Conservation (phyloP, 2,797 vertebrate species). For the Distichodus sexfasciatus region DNA sequence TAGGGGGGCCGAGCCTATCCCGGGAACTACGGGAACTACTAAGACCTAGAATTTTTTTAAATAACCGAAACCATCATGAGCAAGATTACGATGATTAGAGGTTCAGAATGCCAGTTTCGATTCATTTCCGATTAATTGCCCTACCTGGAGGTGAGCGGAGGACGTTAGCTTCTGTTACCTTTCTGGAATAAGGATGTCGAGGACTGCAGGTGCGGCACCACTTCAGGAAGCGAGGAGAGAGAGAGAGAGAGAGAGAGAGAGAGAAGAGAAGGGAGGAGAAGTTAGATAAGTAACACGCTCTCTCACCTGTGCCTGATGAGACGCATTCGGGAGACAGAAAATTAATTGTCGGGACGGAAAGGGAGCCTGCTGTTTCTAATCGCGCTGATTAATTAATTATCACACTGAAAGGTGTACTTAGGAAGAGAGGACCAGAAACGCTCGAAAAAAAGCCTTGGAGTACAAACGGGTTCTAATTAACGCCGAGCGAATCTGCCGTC, state of each 20-base stretch:
- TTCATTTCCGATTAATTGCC: no score
- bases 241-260: no score
- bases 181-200: conserved; percentile 10
- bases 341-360: conserved; percentile 51
- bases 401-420: conserved; percentile 46
- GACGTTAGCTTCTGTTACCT: conserved; percentile 21
- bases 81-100: no score
- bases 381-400: conserved; percentile 53
- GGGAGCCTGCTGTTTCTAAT: conserved; percentile 50
- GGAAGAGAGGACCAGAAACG: conserved; percentile 35
- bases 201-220: conserved; percentile 13
- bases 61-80: no score
- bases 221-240: conserved; percentile 28
- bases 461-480: conserved; percentile 32
- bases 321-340: conserved; percentile 39
- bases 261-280: conserved; percentile 11
- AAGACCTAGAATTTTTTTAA: no score
- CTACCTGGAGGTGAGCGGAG: no score
- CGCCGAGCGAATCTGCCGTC: conserved; percentile 28
- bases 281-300: conserved; percentile 38
- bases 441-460: background rate
- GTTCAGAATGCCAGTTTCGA: no score
- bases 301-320: conserved; percentile 49
- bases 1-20: no score
- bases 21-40: no score